Conservation (phyloP, 37 sponge, comb jelly and placozoan species). For the Theonella swinhoei region DNA sequence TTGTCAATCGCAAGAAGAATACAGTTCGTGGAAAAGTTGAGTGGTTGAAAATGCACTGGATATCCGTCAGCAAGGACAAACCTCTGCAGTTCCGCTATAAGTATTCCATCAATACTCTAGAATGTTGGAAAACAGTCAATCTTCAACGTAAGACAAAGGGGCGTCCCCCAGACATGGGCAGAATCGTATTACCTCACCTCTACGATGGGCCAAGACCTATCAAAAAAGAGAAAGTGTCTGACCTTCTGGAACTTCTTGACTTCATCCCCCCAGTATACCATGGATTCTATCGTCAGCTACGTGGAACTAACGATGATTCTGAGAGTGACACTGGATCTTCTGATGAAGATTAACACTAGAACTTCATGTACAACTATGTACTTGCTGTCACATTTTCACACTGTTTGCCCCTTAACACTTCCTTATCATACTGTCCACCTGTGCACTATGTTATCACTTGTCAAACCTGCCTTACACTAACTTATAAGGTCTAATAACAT, state of each 20-base stretch:
- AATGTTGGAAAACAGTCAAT: conserved; percentile 34
- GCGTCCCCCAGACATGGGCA: conserved; percentile 6
- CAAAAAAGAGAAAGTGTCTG: neutral
- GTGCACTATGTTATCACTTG: too few relatives aligned
- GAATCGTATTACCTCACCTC: neutral
- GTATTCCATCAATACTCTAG: conserved; percentile 27
- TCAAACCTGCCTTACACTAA: too few relatives aligned
- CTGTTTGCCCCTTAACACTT: neutral
- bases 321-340: neutral
- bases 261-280: neutral
- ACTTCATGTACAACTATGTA: too few relatives aligned
- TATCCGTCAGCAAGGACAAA: conserved; percentile 6
- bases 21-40: conserved; percentile 12
- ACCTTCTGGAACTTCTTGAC: neutral
- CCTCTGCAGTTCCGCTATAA: conserved; percentile 8
- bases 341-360: too few relatives aligned
- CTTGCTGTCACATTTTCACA: neutral
- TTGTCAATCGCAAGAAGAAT: conserved; percentile 20
- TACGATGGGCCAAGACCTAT: conserved; percentile 1
- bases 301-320: neutral
- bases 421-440: too few relatives aligned
- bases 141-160: conserved; percentile 14
- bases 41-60: conserved; percentile 39
- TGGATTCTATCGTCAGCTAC: neutral
- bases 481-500: too few relatives aligned